phyloP scores from a whole-genome alignment of 2,888 invertebrate genomes.

The Pristionchus exspectatus region DNA sequence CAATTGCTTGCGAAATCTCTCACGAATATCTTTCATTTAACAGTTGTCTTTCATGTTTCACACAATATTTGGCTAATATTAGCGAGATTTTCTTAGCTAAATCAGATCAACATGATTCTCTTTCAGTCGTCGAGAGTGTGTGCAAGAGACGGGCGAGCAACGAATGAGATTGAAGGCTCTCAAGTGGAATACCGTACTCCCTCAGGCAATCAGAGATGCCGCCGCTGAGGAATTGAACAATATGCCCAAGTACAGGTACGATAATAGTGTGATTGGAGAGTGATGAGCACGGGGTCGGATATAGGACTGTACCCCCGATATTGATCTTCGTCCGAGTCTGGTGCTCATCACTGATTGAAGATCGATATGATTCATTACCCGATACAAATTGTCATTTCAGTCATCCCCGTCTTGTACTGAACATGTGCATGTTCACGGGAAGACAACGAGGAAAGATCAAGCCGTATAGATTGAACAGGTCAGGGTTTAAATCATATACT shows the following conservation, averaged over 20 bases:
- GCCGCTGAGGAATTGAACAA: slow-evolving; percentile 78
- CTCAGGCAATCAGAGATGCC: slow-evolving; percentile 81
- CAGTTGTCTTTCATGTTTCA: no score
- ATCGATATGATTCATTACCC: background rate
- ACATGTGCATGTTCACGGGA: slow-evolving; percentile 92
- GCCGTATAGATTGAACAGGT: slow-evolving; percentile 88
- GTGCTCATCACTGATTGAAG: no score
- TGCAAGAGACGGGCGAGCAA: slow-evolving; percentile 84
- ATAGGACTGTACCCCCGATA: no score
- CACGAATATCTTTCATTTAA: no score
- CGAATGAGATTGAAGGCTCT: slow-evolving; percentile 88
- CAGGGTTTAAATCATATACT: background rate
- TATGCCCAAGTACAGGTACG: slow-evolving; percentile 62
- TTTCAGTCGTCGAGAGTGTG: slow-evolving; percentile 52
- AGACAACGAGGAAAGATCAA: slow-evolving; percentile 87
- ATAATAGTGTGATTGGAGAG: background rate
- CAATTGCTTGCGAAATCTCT: no score
- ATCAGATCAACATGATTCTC: background rate
- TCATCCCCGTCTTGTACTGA: slow-evolving; percentile 78
- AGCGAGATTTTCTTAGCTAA: no score
- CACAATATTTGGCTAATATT: no score
- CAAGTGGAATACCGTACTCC: slow-evolving; percentile 90
- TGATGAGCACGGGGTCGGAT: no score
- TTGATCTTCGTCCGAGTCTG: no score
- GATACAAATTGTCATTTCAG: slow-evolving; percentile 68